These are phyloP conservation scores for Loriculus beryllinus DNA, from an alignment of 2,797 vertebrate genomes.

Conservation along the genomic window DNA sequence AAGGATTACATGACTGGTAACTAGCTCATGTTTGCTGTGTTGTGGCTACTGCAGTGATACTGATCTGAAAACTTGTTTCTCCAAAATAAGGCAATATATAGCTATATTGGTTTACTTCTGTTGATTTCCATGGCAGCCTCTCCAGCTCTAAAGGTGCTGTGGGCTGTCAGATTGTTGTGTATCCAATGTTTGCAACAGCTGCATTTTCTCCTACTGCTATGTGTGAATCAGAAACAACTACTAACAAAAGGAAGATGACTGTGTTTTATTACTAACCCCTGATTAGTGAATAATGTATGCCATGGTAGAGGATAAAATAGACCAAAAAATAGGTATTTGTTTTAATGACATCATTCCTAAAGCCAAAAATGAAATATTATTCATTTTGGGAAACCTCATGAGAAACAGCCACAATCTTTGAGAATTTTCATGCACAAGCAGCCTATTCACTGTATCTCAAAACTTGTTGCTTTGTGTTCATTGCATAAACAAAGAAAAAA, in stretches of 20 bases:
- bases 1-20: neutral
- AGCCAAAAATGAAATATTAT: neutral
- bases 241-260: neutral
- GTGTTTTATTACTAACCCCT: neutral
- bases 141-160: neutral
- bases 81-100: neutral
- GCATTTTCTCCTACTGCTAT: constrained; percentile 43
- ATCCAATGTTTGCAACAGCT: constrained; percentile 38
- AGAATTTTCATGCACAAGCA: neutral
- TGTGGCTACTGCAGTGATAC: neutral
- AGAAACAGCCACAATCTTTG: neutral
- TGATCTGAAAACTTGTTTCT: neutral
- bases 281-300: neutral
- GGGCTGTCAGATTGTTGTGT: constrained; percentile 22
- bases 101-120: neutral
- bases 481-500: neutral
- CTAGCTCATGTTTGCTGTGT: neutral
- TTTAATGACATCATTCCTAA: neutral
- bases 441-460: neutral
- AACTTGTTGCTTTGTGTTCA: neutral
- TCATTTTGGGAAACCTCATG: neutral
- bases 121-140: constrained; percentile 59
- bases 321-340: neutral
- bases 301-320: neutral
- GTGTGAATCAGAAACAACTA: constrained; percentile 24